Base-by-base conservation (phyloP, 2,113 vertebrate genomes). In the Archocentrus centrarchus region DNA sequence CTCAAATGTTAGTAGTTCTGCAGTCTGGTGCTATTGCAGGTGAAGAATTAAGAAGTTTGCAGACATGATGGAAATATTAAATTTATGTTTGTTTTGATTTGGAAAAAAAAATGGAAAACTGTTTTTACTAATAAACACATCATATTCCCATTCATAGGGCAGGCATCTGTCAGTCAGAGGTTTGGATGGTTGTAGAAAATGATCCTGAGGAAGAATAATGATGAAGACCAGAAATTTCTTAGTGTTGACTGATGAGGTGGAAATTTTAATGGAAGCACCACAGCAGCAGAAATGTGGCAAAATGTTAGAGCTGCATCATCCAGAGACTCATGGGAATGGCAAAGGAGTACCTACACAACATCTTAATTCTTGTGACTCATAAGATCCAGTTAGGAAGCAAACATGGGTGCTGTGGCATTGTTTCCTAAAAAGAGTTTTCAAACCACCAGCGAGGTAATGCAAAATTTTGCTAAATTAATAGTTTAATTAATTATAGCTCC, bases 321-420 rank as follows among this genome's bases (percentile, higher is more conserved):
- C 30, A 70, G 66, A 3, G 44, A 27, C 11, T 11, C 10, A 50
- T 0, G 0, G 24, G 24, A 20, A 0, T 70, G 22, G 27, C 41
- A 50, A 70, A 7, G 17, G 11, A 44, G 18, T 13, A 20, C 66
- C 24, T 50, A 30, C 15, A 13, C 15, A 70, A 30, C 30, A 70
- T 70, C 10, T 30, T 30, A 30, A 70, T 20, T 70, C 18, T 70
- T 2, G 24, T 24, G 66, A 50, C 24, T 70, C 22, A 68, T 27
- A 27, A 30, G 9, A 70, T 1, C 1, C 41, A 70, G 50, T 70
- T 50, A 50, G 0, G 15, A 70, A 70, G 41, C 64, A 70, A 70
- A 15, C 11, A 44, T 44, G 11, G 11, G 4, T 44, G 11, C 41
- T 5, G 4, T 44, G 11, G 1, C 3, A 44, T 44, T 44, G 41